Evolutionary conservation across 2,113 vertebrate species (phyloP).

Genomic region (Platichthys flesus): DNA sequence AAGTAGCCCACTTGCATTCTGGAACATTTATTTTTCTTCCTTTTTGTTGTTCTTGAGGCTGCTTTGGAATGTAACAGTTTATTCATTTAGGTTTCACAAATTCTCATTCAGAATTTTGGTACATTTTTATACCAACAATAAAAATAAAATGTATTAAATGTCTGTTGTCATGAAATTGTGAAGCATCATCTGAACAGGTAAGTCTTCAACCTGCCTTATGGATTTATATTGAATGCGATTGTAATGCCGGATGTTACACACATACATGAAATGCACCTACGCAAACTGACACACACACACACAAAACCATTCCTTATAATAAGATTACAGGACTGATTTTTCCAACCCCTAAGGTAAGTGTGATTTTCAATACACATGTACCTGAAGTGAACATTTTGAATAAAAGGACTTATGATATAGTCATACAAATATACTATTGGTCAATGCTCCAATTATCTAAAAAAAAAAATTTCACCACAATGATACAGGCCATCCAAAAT

Average conservation of each 20-base stretch:
- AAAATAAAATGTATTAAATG: conserved; percentile 38
- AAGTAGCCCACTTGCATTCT: conserved; percentile 36
- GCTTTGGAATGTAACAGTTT: conserved; percentile 26
- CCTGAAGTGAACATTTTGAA: not conserved
- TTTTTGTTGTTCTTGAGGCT: conserved; percentile 41
- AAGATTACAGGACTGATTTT: conserved; percentile 14
- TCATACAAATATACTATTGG: not conserved
- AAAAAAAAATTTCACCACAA: too few relatives aligned
- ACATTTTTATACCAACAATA: conserved; percentile 8
- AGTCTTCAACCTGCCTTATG: conserved; percentile 48
- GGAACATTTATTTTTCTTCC: not conserved
- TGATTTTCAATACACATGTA: conserved; percentile 25
- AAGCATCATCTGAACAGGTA: conserved; percentile 69
- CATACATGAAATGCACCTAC: not conserved
- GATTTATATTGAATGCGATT: not conserved
- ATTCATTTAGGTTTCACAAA: not conserved
- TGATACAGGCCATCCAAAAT: not conserved
- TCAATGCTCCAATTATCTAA: not conserved
- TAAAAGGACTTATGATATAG: not conserved
- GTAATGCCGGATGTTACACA: not conserved
- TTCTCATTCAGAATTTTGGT: not conserved
- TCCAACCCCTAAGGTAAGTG: conserved; percentile 74
- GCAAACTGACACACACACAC: conserved; percentile 16
- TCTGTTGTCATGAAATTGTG: conserved; percentile 50
- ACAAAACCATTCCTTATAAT: not conserved